These are phyloP conservation scores for Melipona quadrifasciata DNA, from an alignment of 1,140 invertebrate species.

Conservation along the genomic window DNA sequence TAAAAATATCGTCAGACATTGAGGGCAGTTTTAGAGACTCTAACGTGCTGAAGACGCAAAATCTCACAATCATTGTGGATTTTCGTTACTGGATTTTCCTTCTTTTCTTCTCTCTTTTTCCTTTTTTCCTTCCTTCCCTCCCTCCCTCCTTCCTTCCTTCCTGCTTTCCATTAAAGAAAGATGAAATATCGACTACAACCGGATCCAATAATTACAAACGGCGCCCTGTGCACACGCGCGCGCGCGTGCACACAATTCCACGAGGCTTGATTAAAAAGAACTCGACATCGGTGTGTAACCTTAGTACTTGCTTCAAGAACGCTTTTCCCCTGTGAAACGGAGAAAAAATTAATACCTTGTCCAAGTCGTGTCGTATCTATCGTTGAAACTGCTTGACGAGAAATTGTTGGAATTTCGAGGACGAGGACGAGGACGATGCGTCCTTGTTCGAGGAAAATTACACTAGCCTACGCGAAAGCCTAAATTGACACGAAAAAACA, in stretches of 20 bases:
- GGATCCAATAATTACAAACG: conserved; percentile 43
- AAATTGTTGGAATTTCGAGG: neutral
- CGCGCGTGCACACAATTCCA: neutral
- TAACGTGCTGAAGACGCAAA: too few relatives aligned
- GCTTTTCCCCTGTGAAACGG: neutral
- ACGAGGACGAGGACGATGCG: neutral
- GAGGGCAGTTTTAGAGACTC: too few relatives aligned
- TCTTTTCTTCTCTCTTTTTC: too few relatives aligned
- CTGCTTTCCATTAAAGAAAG: conserved; percentile 10
- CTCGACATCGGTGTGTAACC: conserved; percentile 4
- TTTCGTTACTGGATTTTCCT: neutral
- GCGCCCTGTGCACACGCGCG: neutral
- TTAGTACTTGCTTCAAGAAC: conserved; percentile 29
- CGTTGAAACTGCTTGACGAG: neutral
- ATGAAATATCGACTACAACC: conserved; percentile 38
- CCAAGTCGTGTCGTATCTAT: too few relatives aligned
- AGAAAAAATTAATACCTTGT: conserved; percentile 14
- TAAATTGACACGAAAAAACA: too few relatives aligned
- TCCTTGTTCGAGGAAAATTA: too few relatives aligned
- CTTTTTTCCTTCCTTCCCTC: too few relatives aligned
- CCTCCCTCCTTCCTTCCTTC: neutral
- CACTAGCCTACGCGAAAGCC: too few relatives aligned
- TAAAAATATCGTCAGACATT: too few relatives aligned
- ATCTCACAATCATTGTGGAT: too few relatives aligned
- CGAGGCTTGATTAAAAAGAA: conserved; percentile 43